A percentile compares a stretch with the other conserved stretches of the same genome.
These are phyloP conservation scores for Nezara viridula DNA, from an alignment of 2,888 invertebrate genomes.

Conservation along the genomic window DNA sequence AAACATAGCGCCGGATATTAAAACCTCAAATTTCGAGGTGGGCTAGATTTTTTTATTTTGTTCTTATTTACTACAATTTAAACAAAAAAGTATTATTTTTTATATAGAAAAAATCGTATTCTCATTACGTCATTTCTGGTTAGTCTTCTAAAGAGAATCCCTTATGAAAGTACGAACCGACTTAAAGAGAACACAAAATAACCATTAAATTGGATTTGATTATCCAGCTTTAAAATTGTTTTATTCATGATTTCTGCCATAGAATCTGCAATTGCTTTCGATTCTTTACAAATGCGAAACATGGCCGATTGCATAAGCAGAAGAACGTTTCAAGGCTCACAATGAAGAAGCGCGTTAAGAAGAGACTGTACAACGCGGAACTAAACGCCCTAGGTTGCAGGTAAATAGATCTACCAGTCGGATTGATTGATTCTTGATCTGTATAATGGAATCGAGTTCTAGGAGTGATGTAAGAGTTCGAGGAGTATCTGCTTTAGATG, in stretches of 20 bases:
- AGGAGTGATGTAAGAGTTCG: background rate
- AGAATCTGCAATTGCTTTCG: background rate
- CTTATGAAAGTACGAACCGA: background rate
- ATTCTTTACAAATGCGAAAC: background rate
- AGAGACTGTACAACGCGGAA: background rate
- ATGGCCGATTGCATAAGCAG: background rate
- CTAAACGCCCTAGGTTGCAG: background rate
- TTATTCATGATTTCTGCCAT: background rate
- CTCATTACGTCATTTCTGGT: too few species aligned
- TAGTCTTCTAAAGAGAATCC: too few species aligned
- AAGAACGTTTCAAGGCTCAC: background rate
- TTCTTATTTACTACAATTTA: too few species aligned
- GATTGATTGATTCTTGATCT: background rate
- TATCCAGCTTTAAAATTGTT: background rate
- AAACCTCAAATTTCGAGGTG: too few species aligned
- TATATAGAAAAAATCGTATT: background rate
- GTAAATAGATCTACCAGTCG: background rate
- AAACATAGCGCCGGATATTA: too few species aligned
- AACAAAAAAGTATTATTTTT: too few species aligned
- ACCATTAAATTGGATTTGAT: background rate
- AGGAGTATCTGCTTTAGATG: too few species aligned
- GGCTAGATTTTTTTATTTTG: too few species aligned
- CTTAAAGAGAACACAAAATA: too few species aligned
- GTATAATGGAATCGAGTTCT: constrained; percentile 1
- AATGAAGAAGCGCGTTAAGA: background rate